Conservation (phyloP, 2,113 vertebrate species). For the Prionailurus viverrinus region DNA sequence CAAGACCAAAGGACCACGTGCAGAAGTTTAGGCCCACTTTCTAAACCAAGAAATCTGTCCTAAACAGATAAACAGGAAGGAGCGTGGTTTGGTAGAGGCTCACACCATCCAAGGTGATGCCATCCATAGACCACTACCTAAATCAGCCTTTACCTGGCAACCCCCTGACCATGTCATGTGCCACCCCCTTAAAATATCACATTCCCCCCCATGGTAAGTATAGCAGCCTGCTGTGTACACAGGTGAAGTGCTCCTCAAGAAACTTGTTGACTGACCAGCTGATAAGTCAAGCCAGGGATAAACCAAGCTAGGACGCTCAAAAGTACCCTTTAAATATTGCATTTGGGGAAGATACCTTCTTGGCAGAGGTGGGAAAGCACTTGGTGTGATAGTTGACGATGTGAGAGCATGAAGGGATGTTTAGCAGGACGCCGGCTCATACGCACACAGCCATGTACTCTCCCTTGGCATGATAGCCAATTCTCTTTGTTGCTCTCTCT, state of each 20-base stretch:
- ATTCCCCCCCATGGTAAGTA: background rate
- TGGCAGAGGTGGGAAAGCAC: background rate
- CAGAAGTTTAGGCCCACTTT: background rate
- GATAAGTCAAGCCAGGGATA: background rate
- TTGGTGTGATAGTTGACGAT: background rate
- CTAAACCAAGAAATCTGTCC: background rate
- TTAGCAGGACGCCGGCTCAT: background rate
- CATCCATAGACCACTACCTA: background rate
- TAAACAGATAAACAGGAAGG: no score
- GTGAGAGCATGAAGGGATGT: background rate
- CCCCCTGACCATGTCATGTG: background rate
- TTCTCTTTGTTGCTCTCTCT: background rate
- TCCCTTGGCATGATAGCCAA: background rate
- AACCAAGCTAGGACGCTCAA: background rate
- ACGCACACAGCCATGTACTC: accelerated
- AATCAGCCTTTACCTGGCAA: background rate
- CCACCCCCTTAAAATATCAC: background rate
- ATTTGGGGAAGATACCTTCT: background rate
- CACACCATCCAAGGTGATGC: background rate
- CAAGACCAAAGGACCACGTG: background rate
- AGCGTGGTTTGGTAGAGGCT: background rate
- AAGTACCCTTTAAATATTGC: background rate
- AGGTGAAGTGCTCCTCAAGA: background rate
- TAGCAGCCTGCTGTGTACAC: background rate
- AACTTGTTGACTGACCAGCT: background rate